Evolutionary conservation across 1,140 invertebrate genomes (phyloP), one percentile per base, ranked within the genome.

Genomic region (Meteorus sp.): DNA sequence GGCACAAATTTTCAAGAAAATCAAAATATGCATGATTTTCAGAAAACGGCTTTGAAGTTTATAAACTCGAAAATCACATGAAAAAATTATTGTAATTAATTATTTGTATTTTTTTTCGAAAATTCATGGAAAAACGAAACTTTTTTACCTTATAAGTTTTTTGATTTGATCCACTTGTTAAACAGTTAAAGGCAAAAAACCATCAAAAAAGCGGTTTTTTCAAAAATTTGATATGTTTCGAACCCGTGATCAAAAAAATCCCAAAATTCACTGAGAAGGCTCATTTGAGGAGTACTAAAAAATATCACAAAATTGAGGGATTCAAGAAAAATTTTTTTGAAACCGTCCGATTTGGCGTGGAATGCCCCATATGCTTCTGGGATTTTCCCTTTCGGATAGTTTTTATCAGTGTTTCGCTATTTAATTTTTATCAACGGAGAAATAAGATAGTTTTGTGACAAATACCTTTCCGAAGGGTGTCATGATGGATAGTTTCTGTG

Each of bases 91-190:
- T 43, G 7, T 15, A 43, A 43, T 7, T 7, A 43, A 43, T 43
- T 43, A 43, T 19, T 19, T 15, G 39, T 19, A 43, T 43, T 43
- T 43, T 43, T 43, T 43, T 43, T 59, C 37, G 22, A 33, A 47
- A 25, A 56, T 45, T 19, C 20, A 62, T 41, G 31, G 13, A 41
- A 57, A 23, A 54, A 60, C 13, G 17, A 5, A 47, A 17, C 15
- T 48, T 31, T 35, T 27, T 25, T 53, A 31, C 45, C 19, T 2
- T n/a, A 44, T 19, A 29, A 17, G 2, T 55, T 51, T 22, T 33
- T 55, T 31, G 3, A 52, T 45, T 25, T 43, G 37, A 9, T 9
- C 47, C 23, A 61, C 57, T 59, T 37, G 11, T 2, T 15, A 37
- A 37, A 37, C 11, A 37, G 35, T 37, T 37, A 2, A n/a, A 11